phyloP scores from a whole-genome alignment of 2,797 vertebrate genomes.

The Orientallactaga sibirica region DNA sequence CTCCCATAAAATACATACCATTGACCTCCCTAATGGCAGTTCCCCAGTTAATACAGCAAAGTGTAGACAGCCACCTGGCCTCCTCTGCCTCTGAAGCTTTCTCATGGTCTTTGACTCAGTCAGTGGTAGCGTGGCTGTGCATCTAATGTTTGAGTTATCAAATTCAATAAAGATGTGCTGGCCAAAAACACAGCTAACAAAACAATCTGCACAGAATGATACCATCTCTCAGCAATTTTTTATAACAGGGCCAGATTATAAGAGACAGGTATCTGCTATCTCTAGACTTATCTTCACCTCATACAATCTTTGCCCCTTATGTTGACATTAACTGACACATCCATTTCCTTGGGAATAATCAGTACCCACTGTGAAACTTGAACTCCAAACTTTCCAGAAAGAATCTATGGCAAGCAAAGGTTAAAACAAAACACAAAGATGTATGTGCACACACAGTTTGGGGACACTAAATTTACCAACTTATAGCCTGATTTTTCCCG shows the following conservation, averaged over 20 bases:
- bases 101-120: background rate
- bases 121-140: accelerated
- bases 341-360: background rate
- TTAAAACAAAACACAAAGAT: background rate
- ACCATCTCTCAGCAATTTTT: background rate
- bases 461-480: background rate
- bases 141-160: background rate
- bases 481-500: background rate
- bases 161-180: background rate
- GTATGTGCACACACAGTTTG: accelerated
- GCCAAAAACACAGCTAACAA: background rate
- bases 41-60: background rate
- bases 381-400: background rate
- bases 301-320: background rate
- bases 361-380: background rate
- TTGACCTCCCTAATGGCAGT: background rate
- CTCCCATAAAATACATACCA: background rate
- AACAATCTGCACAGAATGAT: accelerated
- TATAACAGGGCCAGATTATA: background rate
- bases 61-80: background rate
- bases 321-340: background rate
- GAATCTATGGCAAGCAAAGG: background rate
- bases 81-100: accelerated
- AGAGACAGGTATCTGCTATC: background rate
- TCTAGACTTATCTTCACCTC: background rate